Evolutionary conservation across 2,797 vertebrate species (phyloP).

Genomic region (Acridotheres tristis): DNA sequence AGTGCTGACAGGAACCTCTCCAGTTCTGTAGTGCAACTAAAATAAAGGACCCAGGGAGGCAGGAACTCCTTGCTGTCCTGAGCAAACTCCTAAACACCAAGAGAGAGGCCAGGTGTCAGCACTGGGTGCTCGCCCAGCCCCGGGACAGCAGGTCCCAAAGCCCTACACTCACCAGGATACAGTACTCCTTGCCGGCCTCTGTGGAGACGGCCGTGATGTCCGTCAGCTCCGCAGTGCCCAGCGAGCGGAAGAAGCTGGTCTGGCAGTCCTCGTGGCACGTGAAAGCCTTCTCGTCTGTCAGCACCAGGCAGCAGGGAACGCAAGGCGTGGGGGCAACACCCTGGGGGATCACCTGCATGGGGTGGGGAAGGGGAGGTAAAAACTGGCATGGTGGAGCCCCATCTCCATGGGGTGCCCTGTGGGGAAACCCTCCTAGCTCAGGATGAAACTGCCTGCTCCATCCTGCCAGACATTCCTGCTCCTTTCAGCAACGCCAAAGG

Average conservation of each 20-base stretch:
- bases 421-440: not conserved
- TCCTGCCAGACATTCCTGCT: not conserved
- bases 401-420: not conserved
- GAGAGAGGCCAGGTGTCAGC: not conserved
- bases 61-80: constrained; percentile 84
- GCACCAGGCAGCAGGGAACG: constrained; percentile 94
- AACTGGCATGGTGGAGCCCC: not conserved
- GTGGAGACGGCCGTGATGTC: constrained; percentile 80
- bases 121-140: accelerated
- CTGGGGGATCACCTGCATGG: constrained; percentile 88
- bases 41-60: constrained; percentile 92
- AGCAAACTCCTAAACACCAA: constrained; percentile 85
- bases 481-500: accelerated
- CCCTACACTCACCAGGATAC: constrained; percentile 84
- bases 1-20: constrained; percentile 85
- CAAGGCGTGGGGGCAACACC: constrained; percentile 87
- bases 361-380: not conserved
- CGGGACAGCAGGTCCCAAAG: accelerated
- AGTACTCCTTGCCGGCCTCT: constrained; percentile 86
- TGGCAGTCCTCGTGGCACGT: constrained; percentile 98
- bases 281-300: constrained; percentile 86
- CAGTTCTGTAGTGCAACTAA: constrained; percentile 90
- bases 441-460: not conserved
- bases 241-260: constrained; percentile 95
- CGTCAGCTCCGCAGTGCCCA: constrained; percentile 82